phyloP scores from a whole-genome alignment of 2,888 invertebrate species.

The Euclidia mi region DNA sequence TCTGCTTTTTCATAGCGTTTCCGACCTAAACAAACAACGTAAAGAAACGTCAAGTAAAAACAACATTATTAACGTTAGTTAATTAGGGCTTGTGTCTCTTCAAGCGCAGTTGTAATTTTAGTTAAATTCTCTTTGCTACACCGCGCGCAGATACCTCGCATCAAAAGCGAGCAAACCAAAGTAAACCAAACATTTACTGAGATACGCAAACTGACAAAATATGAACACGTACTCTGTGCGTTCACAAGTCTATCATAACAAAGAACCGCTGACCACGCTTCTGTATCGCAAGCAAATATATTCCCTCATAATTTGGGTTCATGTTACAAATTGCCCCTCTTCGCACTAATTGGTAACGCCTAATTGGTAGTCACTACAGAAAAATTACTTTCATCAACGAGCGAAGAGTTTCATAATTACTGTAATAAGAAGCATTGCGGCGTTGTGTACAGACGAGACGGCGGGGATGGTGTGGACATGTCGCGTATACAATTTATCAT shows the following conservation, averaged over 20 bases:
- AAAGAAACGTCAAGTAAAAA: no score
- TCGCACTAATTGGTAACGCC: conserved; percentile 81
- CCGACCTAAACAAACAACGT: no score
- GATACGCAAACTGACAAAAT: no score
- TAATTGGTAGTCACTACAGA: conserved; percentile 86
- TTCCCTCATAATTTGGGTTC: conserved; percentile 69
- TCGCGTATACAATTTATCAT: conserved; percentile 79
- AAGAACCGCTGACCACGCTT: conserved; percentile 30
- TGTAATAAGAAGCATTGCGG: conserved; percentile 81
- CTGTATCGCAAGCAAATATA: conserved; percentile 53
- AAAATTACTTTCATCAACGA: conserved; percentile 87
- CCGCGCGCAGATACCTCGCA: no score
- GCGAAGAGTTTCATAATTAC: conserved; percentile 87
- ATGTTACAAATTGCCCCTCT: conserved; percentile 78
- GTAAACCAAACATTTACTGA: no score
- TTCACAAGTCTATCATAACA: conserved; percentile 8
- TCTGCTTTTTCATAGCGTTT: no score
- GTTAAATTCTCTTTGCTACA: no score
- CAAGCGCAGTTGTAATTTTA: no score
- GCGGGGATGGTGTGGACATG: conserved; percentile 72
- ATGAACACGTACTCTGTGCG: no score
- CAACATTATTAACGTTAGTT: no score
- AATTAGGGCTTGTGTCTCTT: no score
- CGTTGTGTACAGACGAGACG: conserved; percentile 76
- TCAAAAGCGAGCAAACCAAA: no score